phyloP scores from a whole-genome alignment of 2,113 vertebrate species.

The Silurus asotus region DNA sequence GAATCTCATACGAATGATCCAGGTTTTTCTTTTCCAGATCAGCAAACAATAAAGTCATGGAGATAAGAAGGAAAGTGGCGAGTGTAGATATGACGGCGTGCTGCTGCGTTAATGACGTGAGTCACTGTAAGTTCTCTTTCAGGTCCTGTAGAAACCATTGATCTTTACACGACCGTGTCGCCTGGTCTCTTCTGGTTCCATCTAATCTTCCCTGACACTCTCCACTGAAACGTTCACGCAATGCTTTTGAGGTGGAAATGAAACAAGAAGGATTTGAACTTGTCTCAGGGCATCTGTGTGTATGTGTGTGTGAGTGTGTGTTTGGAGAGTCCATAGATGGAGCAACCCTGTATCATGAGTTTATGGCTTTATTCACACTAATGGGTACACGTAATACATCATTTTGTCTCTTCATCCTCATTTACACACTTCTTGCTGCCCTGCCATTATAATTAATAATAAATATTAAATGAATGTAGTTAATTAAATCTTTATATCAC shows the following conservation, averaged over 20 bases:
- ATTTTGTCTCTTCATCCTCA: not conserved
- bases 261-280: not conserved
- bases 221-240: slow-evolving; percentile 10
- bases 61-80: not conserved
- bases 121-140: slow-evolving; percentile 29
- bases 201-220: slow-evolving; percentile 47
- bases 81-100: not conserved
- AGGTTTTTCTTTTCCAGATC: not conserved
- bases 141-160: slow-evolving; percentile 35
- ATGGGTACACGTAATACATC: not conserved
- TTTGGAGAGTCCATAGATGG: not conserved
- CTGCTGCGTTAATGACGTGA: slow-evolving; percentile 25
- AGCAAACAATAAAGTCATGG: not conserved
- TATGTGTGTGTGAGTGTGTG: not conserved
- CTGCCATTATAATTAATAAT: not conserved
- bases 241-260: slow-evolving; percentile 7
- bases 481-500: no score
- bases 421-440: not conserved
- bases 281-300: not conserved
- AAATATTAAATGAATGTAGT: not conserved
- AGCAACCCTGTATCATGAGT: not conserved
- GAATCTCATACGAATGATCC: not conserved
- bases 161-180: slow-evolving; percentile 13
- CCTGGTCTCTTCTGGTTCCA: not conserved
- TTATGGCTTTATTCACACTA: not conserved